Conservation (phyloP, 2,797 vertebrate genomes). For the Platyrinchus mystaceus region DNA sequence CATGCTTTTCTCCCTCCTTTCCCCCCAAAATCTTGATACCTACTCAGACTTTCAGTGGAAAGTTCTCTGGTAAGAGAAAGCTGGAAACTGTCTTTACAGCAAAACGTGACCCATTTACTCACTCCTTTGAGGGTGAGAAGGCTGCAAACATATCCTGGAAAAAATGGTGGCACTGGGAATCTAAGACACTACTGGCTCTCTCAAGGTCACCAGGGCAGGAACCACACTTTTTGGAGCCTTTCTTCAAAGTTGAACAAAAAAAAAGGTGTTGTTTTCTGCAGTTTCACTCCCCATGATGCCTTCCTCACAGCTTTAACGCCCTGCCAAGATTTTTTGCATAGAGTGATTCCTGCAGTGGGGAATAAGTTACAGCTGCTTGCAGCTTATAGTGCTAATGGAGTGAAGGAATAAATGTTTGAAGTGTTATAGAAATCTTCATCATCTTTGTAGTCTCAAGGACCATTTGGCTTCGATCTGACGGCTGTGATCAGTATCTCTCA, state of each 20-base stretch:
- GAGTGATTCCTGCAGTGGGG: not conserved
- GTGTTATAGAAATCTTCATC: not conserved
- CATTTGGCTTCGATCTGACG: not conserved
- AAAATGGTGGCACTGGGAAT: not conserved
- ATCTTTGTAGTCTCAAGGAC: not conserved
- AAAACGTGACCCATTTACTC: not conserved
- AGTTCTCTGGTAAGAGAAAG: not conserved
- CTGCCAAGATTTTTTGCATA: not conserved
- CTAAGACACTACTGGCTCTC: not conserved
- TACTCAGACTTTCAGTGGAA: not conserved
- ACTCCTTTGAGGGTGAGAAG: not conserved
- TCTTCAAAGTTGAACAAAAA: not conserved
- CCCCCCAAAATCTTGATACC: not conserved
- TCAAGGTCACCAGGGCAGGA: not conserved
- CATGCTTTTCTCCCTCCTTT: not conserved
- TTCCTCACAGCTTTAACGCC: not conserved
- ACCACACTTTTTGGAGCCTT: not conserved
- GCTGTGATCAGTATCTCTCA: not conserved
- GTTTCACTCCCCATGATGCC: not conserved
- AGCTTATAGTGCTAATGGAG: not conserved
- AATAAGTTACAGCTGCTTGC: not conserved
- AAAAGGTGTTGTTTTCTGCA: not conserved
- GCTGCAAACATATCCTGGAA: not conserved
- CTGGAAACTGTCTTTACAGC: not conserved
- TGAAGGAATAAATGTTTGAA: not conserved